Evolutionary conservation across 2,113 vertebrate species (phyloP), one percentile per base, ranked within the genome.

Genomic region (Chrysochloris asiatica): DNA sequence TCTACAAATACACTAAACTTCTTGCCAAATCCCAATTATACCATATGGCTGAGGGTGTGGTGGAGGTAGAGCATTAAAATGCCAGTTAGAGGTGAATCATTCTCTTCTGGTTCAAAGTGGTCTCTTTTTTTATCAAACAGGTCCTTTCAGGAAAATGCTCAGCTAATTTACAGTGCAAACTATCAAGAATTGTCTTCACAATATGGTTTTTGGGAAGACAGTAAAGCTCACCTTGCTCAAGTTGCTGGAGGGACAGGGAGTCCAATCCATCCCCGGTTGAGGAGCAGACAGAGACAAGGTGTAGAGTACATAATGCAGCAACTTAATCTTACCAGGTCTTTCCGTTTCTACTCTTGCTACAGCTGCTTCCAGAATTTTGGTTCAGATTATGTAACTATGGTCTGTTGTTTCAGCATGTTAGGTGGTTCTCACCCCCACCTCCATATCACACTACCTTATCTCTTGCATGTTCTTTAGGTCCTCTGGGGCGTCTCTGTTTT

Each of bases 71-170:
- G 45, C 14, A 8, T 41, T 56, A 30, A 94, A 93, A 91, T 92
- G 43, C 48, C 94, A 87, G 33, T 89, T 81, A 89, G 67, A 85
- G 63, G 78, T 50, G 78, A 92, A 72, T 96, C 95, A 94, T 77
- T 80, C 45, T 76, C 33, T 91, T 77, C 43, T 83, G 50, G 50
- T 48, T 78, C 59, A 76, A 76, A 90, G 76, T 63, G 38, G 16
- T 22, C 65, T 83, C 71, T 85, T 84, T 43, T n/a, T 12, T 36
- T 14, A 80, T 63, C 73, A 48, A 72, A 85, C 63, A 83, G 17
- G 63, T 38, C 59, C 41, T 10, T 92, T 92, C 41, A 54, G 45
- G 71, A 90, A 88, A 82, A 22, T 52, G 52, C 12, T 76, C 17
- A 65, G 71, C 36, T 75, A 92, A 86, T 41, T 90, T 50, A 80